Evolutionary conservation across 2,113 vertebrate genomes (phyloP).

Genomic region (Smithornis capensis): DNA sequence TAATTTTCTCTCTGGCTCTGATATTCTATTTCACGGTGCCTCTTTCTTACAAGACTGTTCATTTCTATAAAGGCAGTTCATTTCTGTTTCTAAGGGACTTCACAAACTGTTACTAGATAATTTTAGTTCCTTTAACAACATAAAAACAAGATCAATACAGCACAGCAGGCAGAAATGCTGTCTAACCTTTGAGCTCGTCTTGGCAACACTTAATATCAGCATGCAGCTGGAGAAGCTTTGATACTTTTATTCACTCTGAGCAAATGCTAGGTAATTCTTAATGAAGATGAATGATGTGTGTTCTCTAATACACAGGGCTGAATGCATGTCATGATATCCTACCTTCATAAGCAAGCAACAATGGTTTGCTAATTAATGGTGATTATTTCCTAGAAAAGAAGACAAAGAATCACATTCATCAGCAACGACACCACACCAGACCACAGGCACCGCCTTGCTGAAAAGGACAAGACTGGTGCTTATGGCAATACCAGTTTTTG

Average conservation of each 20-base stretch:
- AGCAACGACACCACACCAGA: background rate
- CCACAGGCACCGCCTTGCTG: background rate
- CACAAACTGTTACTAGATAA: background rate
- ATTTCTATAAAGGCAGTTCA: background rate
- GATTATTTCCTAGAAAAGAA: background rate
- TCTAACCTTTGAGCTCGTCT: constrained; percentile 13
- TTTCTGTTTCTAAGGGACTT: constrained; percentile 2
- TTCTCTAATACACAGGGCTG: background rate
- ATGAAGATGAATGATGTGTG: background rate
- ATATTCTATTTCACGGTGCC: background rate
- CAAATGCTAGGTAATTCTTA: background rate
- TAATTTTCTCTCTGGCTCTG: background rate
- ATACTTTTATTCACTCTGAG: background rate
- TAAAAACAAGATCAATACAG: constrained; percentile 11
- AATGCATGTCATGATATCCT: background rate
- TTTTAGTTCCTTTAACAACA: constrained; percentile 37
- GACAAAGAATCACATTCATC: background rate
- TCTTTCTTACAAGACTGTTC: background rate
- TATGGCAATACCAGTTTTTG: background rate
- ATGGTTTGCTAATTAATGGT: background rate
- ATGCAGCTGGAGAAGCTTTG: background rate
- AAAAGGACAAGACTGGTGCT: background rate
- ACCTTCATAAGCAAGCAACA: background rate
- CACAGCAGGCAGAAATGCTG: constrained; percentile 3
- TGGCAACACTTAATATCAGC: background rate